Percentiles rank a stretch among this genome's conserved stretches.
Evolutionary conservation across 2,888 invertebrate genomes (phyloP).

Genomic region (Yponomeuta evonymella): DNA sequence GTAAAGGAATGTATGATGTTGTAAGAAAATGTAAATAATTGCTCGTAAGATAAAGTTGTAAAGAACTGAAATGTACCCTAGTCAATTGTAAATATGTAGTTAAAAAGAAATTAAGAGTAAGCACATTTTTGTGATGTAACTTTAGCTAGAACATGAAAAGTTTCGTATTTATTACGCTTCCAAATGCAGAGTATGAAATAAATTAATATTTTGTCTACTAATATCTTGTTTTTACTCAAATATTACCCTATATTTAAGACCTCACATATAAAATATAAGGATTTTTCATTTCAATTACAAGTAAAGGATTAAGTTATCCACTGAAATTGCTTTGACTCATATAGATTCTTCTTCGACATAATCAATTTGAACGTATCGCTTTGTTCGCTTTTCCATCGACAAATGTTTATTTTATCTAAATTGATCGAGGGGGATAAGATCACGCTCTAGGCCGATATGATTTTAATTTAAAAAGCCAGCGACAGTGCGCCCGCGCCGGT

Average conservation of each 20-base stretch:
- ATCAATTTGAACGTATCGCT: slow-evolving; percentile 70
- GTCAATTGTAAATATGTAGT: slow-evolving; percentile 74
- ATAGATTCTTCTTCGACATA: slow-evolving; percentile 57
- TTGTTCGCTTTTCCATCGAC: slow-evolving; percentile 69
- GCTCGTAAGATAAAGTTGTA: slow-evolving; percentile 39
- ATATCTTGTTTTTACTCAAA: slow-evolving; percentile 40
- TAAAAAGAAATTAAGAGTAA: slow-evolving; percentile 38
- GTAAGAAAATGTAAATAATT: slow-evolving; percentile 7
- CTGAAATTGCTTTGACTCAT: slow-evolving; percentile 38
- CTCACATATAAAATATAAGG: not conserved
- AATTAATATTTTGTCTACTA: slow-evolving; percentile 72
- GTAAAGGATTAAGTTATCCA: slow-evolving; percentile 13
- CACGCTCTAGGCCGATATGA: slow-evolving; percentile 61
- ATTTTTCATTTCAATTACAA: slow-evolving; percentile 14
- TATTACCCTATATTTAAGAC: not conserved
- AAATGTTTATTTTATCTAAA: slow-evolving; percentile 76
- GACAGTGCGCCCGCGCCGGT: slow-evolving; percentile 59
- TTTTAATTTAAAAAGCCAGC: slow-evolving; percentile 71
- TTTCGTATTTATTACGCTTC: slow-evolving; percentile 76
- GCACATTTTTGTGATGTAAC: slow-evolving; percentile 72
- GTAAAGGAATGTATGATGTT: slow-evolving; percentile 16
- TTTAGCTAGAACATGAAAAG: slow-evolving; percentile 65
- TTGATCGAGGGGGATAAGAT: slow-evolving; percentile 74
- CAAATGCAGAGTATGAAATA: slow-evolving; percentile 71
- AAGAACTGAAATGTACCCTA: slow-evolving; percentile 76